phyloP scores from a whole-genome alignment of 1,140 invertebrate species.

The Meloidogyne exigua region DNA sequence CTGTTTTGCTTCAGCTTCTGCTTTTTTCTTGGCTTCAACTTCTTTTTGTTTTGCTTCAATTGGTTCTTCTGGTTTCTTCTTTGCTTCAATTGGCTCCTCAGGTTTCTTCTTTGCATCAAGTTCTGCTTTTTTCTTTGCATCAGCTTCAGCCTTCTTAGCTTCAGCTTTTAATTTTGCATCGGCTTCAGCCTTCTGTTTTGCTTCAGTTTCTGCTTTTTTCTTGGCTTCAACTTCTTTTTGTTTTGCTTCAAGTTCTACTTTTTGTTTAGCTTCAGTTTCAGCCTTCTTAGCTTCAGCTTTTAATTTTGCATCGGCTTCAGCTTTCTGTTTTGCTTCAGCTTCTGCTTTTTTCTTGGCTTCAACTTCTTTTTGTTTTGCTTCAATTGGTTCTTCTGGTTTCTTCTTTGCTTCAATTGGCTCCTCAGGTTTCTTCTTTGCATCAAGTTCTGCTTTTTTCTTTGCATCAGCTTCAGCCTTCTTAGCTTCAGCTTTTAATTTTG shows the following conservation, averaged over 20 bases:
- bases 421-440: background rate
- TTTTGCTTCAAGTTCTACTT: no score
- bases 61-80: background rate
- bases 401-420: background rate
- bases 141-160: no score
- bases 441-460: conserved; percentile 10
- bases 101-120: background rate
- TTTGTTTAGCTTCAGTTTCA: background rate
- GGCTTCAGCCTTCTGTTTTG: no score
- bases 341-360: background rate
- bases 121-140: background rate
- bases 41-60: background rate
- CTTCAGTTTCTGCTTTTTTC: background rate
- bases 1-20: background rate
- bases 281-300: no score
- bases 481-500: background rate
- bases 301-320: background rate
- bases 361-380: background rate
- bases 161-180: background rate
- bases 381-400: background rate
- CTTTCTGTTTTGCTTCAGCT: background rate
- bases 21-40: background rate
- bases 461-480: background rate
- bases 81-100: background rate
- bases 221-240: no score